These are phyloP conservation scores for Coregonus sp. DNA, from an alignment of 2,797 vertebrate species.

Conservation along the genomic window DNA sequence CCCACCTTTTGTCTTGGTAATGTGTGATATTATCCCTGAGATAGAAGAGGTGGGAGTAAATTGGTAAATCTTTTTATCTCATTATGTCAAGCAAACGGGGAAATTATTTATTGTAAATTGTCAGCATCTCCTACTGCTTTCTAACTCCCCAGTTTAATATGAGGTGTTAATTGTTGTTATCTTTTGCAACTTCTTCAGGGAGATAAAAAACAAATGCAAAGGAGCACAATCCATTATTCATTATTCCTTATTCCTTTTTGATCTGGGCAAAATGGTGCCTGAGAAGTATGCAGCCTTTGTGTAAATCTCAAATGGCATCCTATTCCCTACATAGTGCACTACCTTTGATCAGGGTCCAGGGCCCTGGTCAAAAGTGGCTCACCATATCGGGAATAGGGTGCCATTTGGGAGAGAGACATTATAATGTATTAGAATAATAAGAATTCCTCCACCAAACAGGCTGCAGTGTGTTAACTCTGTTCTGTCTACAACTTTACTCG, in stretches of 20 bases:
- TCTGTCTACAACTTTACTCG: background rate
- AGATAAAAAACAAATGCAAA: conserved; percentile 30
- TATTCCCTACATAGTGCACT: background rate
- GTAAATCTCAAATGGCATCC: conserved; percentile 7
- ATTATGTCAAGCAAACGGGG: conserved; percentile 40
- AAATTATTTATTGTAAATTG: conserved; percentile 43
- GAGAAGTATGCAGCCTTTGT: conserved; percentile 14
- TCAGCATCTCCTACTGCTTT: conserved; percentile 47
- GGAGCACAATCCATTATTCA: conserved; percentile 53
- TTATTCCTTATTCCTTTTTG: conserved; percentile 56
- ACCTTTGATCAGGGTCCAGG: background rate
- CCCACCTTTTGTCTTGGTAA: conserved; percentile 6
- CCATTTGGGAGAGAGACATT: background rate
- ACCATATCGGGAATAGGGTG: background rate
- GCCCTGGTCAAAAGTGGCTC: background rate
- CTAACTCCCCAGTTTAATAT: conserved; percentile 54
- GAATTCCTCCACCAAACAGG: background rate
- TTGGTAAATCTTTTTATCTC: conserved; percentile 4
- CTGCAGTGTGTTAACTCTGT: background rate
- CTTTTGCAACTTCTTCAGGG: conserved; percentile 40
- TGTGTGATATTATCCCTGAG: background rate
- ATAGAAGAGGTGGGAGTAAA: conserved; percentile 8
- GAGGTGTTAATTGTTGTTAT: conserved; percentile 69
- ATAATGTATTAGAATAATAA: background rate
- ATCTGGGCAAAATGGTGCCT: conserved; percentile 8